Conservation (phyloP, 2,797 vertebrate genomes). For the Trichosurus vulpecula region DNA sequence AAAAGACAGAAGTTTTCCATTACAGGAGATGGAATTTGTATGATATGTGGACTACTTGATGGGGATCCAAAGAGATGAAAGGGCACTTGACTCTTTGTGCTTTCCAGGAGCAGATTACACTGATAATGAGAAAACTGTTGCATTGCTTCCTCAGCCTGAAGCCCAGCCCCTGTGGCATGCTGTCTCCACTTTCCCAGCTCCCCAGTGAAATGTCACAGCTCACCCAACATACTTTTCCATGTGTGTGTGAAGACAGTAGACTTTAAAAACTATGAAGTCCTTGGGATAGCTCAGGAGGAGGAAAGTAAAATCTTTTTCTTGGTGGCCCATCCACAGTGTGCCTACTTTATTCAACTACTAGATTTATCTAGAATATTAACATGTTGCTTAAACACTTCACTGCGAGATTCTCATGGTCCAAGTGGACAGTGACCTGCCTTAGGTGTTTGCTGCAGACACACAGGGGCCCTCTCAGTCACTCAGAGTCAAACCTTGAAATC, state of each 20-base stretch:
- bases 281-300: slow-evolving; percentile 15
- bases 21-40: slow-evolving; percentile 24
- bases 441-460: slow-evolving; percentile 14
- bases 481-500: not conserved
- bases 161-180: not conserved
- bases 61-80: not conserved
- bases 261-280: not conserved
- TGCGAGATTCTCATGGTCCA: not conserved
- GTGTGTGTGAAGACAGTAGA: not conserved
- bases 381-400: not conserved
- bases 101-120: slow-evolving; percentile 12
- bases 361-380: slow-evolving; percentile 36
- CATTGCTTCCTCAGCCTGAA: not conserved
- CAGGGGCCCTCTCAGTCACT: not conserved
- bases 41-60: not conserved
- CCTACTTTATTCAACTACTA: not conserved
- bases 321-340: slow-evolving; percentile 18
- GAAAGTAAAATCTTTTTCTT: not conserved
- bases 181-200: slow-evolving; percentile 49
- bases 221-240: slow-evolving; percentile 13
- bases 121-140: not conserved
- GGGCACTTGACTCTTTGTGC: slow-evolving; percentile 16
- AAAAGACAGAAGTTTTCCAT: slow-evolving; percentile 14
- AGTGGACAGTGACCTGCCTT: slow-evolving; percentile 23
- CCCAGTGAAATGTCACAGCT: slow-evolving; percentile 49